phyloP scores from a whole-genome alignment of 2,113 vertebrate genomes.

The Girardinichthys multiradiatus region DNA sequence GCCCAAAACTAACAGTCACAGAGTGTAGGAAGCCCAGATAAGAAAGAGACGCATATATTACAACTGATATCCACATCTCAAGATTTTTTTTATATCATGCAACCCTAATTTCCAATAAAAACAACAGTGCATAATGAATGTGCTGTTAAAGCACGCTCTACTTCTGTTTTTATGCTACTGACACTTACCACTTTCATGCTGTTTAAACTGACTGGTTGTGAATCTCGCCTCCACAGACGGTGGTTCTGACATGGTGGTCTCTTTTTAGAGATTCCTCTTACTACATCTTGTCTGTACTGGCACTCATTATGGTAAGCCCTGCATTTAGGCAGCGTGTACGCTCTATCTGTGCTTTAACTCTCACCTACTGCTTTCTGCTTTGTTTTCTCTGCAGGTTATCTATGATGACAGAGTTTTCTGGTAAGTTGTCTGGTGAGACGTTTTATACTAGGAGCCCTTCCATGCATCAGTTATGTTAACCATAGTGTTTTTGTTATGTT shows the following conservation, averaged over 20 bases:
- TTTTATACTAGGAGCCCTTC: neutral
- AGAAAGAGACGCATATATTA: too few species aligned
- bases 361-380: neutral
- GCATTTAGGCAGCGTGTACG: neutral
- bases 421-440: slow-evolving; percentile 76
- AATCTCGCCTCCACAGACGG: slow-evolving; percentile 57
- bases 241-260: slow-evolving; percentile 82
- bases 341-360: neutral
- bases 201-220: neutral
- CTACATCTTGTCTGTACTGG: slow-evolving; percentile 81
- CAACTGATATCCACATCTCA: too few species aligned
- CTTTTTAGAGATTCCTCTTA: slow-evolving; percentile 80
- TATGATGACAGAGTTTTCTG: slow-evolving; percentile 80
- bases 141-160: too few species aligned
- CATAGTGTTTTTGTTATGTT: neutral
- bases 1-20: too few species aligned
- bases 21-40: too few species aligned
- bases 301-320: slow-evolving; percentile 80
- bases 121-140: too few species aligned
- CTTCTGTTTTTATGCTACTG: neutral
- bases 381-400: slow-evolving; percentile 73
- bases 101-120: too few species aligned
- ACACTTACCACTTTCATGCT: neutral
- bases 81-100: too few species aligned
- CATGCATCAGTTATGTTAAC: too few species aligned